These are phyloP conservation scores for Poeciliopsis turneri DNA, from an alignment of 2,797 vertebrate species.

Conservation along the genomic window DNA sequence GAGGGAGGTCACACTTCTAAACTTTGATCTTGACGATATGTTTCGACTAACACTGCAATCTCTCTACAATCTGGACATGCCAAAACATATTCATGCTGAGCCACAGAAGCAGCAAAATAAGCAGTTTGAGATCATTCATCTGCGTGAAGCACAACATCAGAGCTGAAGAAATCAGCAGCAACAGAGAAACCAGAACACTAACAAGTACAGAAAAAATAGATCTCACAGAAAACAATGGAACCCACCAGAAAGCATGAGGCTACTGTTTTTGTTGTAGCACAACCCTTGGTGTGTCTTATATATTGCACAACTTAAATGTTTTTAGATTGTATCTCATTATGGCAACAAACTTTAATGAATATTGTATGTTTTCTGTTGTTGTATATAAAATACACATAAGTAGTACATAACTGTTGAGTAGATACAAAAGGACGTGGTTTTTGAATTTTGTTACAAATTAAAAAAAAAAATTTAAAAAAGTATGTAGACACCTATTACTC, in stretches of 20 bases:
- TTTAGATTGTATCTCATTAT: background rate
- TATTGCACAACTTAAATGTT: background rate
- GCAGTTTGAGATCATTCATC: conserved; percentile 27
- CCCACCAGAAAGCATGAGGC: conserved; percentile 9
- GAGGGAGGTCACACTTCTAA: background rate
- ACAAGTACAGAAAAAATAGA: conserved; percentile 46
- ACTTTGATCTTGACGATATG: conserved; percentile 54
- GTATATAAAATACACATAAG: background rate
- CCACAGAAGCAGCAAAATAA: conserved; percentile 28
- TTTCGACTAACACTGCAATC: conserved; percentile 22
- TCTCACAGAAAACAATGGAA: background rate
- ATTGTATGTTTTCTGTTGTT: background rate
- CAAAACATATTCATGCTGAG: conserved; percentile 21
- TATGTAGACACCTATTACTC: no score
- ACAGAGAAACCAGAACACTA: conserved; percentile 25
- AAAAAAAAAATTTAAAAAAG: background rate
- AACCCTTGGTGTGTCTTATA: conserved; percentile 12
- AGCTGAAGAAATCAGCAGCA: conserved; percentile 48
- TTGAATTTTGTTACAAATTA: background rate
- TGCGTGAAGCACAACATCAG: conserved; percentile 49
- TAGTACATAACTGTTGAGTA: background rate
- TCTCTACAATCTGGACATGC: conserved; percentile 17
- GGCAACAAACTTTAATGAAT: background rate
- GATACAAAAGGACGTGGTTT: background rate
- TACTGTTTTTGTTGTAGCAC: conserved; percentile 39